Evolutionary conservation across 2,888 invertebrate species (phyloP), one percentile per base, ranked within the genome.

Genomic region (Patella caerulea): DNA sequence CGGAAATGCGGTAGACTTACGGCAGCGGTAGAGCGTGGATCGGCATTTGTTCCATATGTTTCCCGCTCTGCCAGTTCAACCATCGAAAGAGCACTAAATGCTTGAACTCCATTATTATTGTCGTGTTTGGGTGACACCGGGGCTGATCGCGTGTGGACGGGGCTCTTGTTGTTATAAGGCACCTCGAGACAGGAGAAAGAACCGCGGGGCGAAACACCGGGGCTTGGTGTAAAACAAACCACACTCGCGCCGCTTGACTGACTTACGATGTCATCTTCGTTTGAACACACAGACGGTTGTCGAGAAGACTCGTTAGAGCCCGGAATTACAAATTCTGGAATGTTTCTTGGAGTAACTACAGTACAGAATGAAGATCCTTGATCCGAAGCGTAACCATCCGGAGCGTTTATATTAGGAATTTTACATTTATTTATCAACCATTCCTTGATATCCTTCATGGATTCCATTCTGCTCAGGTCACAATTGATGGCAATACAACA

Each of bases 291-390:
- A 73, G 88, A 85, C 34, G 80, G 81, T 65, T 83, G 81, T 12
- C 87, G 79, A 3, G 88, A 88, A 0, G 86, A 87, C 45, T 86
- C 86, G 19, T 81, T 83, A 12, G 88, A 87, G 9, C 86, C 84
- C 1, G 90, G 90, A 72, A 90, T 90, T 15, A 88, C 85, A 79
- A 90, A 90, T 71, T 89, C 87, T 3, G 90, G 90, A 72, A 89
- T 88, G 55, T 80, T 87, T 34, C 85, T 81, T 0, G 90, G 90
- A 4, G 89, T 89, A 15, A 86, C 84, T 12, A 88, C 74, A 17
- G 85, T 84, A 14, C 84, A 77, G 34, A 80, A 78, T 2, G 76
- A 53, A 17, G 73, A 72, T 56, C 73, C 75, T n/a, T 70, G 71
- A 56, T 72, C 53, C 7, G 65, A 24, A 65, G 24, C 29, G 29